Evolutionary conservation across 2,797 vertebrate genomes (phyloP).

Genomic region (Poeciliopsis turneri): DNA sequence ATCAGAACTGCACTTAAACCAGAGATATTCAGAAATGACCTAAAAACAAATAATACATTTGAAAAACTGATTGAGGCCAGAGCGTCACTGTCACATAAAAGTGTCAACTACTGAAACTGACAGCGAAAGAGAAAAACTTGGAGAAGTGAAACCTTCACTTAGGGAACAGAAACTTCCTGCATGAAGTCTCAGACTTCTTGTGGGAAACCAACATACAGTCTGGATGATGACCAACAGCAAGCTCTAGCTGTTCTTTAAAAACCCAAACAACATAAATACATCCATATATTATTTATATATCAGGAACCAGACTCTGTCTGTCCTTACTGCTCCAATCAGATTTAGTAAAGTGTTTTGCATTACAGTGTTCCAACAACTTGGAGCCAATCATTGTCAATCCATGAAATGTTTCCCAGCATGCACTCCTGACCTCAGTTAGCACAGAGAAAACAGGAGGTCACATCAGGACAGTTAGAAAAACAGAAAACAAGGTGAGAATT

Average conservation of each 20-base stretch:
- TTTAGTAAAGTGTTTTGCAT: no score
- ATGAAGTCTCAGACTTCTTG: background rate
- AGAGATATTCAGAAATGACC: background rate
- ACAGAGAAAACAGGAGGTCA: background rate
- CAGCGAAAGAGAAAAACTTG: background rate
- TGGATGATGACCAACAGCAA: background rate
- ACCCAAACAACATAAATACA: background rate
- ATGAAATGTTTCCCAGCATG: background rate
- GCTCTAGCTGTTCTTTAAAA: background rate
- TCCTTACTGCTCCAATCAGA: background rate
- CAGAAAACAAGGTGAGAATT: background rate
- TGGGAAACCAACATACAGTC: background rate
- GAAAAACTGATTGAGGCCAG: background rate
- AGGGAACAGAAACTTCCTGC: background rate
- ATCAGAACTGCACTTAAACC: background rate
- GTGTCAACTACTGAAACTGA: background rate
- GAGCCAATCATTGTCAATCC: background rate
- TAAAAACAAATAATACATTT: background rate
- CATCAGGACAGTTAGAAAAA: background rate
- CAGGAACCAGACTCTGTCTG: background rate
- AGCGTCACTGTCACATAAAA: background rate
- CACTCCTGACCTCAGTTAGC: background rate
- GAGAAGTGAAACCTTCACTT: conserved; percentile 9
- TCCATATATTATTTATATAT: background rate
- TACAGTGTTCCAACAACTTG: background rate